Conservation (phyloP, 2,113 vertebrate species). For the Neolamprologus ventralis region DNA sequence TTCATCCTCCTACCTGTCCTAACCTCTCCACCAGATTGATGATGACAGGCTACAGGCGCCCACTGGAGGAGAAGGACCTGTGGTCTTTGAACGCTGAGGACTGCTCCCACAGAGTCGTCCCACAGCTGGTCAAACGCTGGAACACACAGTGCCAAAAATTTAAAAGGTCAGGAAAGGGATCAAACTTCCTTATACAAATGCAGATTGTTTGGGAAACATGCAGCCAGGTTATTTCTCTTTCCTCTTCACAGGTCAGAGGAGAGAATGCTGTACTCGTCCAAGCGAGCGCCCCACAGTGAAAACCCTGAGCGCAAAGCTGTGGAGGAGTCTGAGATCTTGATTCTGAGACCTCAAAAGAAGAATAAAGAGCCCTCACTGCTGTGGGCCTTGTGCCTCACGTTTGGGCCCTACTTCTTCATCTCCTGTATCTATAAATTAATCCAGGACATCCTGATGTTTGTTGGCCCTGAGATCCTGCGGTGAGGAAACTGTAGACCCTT, state of each 20-base stretch:
- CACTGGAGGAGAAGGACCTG: conserved; percentile 85
- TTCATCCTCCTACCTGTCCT: not conserved
- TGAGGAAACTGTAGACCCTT: conserved; percentile 45
- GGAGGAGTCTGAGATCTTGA: conserved; percentile 85
- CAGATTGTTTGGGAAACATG: not conserved
- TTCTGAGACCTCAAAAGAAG: conserved; percentile 70
- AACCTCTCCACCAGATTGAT: conserved; percentile 74
- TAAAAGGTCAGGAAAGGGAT: conserved; percentile 74
- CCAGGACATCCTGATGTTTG: conserved; percentile 93
- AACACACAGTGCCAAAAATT: conserved; percentile 78
- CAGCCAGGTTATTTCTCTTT: not conserved
- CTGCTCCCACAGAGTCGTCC: conserved; percentile 79
- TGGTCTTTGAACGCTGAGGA: conserved; percentile 91
- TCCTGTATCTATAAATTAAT: conserved; percentile 87
- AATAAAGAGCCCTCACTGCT: conserved; percentile 79
- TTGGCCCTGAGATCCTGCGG: conserved; percentile 86
- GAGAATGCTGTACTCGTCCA: conserved; percentile 67
- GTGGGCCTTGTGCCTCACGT: conserved; percentile 85
- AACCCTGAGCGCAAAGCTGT: conserved; percentile 50
- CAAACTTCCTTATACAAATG: rapidly evolving
- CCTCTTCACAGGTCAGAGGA: conserved; percentile 33
- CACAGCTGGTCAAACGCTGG: conserved; percentile 80
- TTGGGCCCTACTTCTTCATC: conserved; percentile 92
- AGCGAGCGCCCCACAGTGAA: conserved; percentile 21
- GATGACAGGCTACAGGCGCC: conserved; percentile 79